Percentiles rank a stretch among this genome's conserved stretches.
These are phyloP conservation scores for Carassius carassius DNA, from an alignment of 2,113 vertebrate genomes.

Conservation along the genomic window DNA sequence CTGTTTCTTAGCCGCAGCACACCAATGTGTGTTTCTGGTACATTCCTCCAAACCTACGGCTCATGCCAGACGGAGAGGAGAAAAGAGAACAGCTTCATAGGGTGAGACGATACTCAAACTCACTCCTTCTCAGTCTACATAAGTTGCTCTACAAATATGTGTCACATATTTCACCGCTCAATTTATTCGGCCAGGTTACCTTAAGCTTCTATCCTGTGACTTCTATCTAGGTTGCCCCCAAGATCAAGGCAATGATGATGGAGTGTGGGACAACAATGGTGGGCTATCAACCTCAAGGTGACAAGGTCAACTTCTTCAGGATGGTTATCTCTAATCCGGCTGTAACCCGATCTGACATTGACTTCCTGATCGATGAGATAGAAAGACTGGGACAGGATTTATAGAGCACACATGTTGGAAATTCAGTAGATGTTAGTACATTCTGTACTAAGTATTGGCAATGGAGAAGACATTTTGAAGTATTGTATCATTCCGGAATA, in stretches of 20 bases:
- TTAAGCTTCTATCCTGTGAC: conserved; percentile 22
- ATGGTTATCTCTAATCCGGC: conserved; percentile 99
- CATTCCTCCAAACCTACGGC: conserved; percentile 87
- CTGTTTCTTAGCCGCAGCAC: conserved; percentile 88
- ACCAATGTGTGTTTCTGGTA: conserved; percentile 99
- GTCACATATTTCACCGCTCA: neutral
- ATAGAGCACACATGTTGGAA: conserved; percentile 67
- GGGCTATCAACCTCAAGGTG: conserved; percentile 95
- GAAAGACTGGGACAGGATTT: conserved; percentile 92
- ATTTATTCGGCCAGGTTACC: neutral
- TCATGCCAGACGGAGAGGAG: conserved; percentile 84
- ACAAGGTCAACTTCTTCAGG: conserved; percentile 98
- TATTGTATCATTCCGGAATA: neutral
- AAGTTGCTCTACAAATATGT: no score
- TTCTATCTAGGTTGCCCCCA: conserved; percentile 87
- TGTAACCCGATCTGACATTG: conserved; percentile 92
- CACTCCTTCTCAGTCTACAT: neutral
- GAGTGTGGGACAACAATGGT: conserved; percentile 98
- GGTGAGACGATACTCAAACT: conserved; percentile 70
- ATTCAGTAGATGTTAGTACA: neutral
- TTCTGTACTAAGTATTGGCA: neutral
- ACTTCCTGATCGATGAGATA: conserved; percentile 96
- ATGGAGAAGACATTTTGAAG: neutral
- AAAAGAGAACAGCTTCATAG: conserved; percentile 87
- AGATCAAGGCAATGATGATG: conserved; percentile 99